phyloP scores from a whole-genome alignment of 2,888 invertebrate genomes.

The Hecatera dysodea region DNA sequence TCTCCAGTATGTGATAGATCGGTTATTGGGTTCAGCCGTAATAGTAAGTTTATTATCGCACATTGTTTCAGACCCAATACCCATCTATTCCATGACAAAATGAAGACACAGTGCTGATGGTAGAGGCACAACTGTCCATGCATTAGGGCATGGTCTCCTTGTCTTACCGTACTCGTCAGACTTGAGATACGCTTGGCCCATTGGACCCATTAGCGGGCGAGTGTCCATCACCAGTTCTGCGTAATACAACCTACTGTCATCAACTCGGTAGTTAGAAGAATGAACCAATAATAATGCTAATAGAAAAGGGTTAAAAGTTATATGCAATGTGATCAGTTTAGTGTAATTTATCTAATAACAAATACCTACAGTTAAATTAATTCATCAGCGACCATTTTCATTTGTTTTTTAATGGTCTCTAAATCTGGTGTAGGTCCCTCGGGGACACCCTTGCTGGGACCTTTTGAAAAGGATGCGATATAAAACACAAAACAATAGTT shows the following conservation, averaged over 20 bases:
- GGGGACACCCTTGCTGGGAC: too few species aligned
- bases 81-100: constrained; percentile 16
- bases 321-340: constrained; percentile 3
- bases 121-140: constrained; percentile 84
- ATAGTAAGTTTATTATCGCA: constrained; percentile 10
- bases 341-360: background rate
- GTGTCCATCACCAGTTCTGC: constrained; percentile 93
- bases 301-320: background rate
- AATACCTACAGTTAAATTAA: background rate
- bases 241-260: constrained; percentile 82
- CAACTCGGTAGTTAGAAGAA: constrained; percentile 40
- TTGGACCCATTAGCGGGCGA: constrained; percentile 94
- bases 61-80: constrained; percentile 10
- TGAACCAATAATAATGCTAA: background rate
- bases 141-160: constrained; percentile 83
- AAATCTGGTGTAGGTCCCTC: too few species aligned
- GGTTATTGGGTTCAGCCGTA: too few species aligned
- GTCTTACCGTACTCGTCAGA: constrained; percentile 96
- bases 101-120: constrained; percentile 71
- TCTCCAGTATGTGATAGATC: too few species aligned
- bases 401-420: too few species aligned
- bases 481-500: too few species aligned
- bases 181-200: constrained; percentile 96
- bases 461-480: too few species aligned
- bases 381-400: background rate